phyloP scores from a whole-genome alignment of 2,113 vertebrate species.

The Willisornis vidua region DNA sequence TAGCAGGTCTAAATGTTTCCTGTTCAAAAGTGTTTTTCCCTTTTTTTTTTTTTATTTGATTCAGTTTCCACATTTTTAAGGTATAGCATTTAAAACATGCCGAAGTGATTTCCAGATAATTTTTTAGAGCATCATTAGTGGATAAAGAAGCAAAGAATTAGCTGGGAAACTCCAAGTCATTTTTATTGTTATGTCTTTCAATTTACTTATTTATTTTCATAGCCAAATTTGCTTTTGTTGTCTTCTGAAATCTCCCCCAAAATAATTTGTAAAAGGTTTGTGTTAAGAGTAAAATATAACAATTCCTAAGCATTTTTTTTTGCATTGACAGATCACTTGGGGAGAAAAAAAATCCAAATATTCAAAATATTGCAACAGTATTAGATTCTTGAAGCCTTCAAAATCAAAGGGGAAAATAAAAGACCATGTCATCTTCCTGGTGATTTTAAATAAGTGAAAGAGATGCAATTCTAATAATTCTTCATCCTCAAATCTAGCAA shows the following conservation, averaged over 20 bases:
- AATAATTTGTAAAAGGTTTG: not conserved
- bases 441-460: constrained; percentile 23
- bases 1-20: not conserved
- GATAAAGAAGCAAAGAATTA: not conserved
- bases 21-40: not conserved
- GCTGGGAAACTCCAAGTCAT: not conserved
- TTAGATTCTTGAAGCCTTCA: not conserved
- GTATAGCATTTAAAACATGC: not conserved
- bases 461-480: not conserved
- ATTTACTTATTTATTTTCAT: not conserved
- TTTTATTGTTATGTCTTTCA: not conserved
- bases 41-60: not conserved
- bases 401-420: not conserved
- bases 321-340: not conserved
- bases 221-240: not conserved
- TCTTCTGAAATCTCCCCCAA: not conserved
- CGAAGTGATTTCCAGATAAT: not conserved
- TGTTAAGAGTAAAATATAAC: not conserved
- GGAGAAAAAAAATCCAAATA: not conserved
- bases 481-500: not conserved
- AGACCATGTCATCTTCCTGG: not conserved
- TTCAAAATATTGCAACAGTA: not conserved
- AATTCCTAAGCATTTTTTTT: not conserved
- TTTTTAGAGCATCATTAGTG: not conserved
- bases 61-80: not conserved